A percentile compares a stretch with the other conserved stretches of the same genome.
phyloP scores from a whole-genome alignment of 2,797 vertebrate genomes.

The Mormyrus hasselquistii region DNA sequence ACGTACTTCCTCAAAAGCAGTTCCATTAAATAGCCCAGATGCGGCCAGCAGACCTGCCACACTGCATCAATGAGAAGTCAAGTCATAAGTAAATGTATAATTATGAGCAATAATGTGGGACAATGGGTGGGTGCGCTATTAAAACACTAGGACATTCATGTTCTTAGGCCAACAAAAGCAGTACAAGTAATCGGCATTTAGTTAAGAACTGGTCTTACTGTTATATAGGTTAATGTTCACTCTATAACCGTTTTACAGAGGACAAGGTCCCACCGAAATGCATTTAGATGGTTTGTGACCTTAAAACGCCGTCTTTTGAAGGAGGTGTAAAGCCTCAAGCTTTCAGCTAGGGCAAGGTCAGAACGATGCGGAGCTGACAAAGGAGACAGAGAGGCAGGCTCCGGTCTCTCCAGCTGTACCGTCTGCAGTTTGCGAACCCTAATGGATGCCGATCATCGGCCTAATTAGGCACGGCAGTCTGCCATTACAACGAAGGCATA shows the following conservation, averaged over 20 bases:
- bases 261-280: not conserved
- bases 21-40: not conserved
- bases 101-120: not conserved
- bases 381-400: not conserved
- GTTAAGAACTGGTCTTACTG: not conserved
- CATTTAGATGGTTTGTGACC: not conserved
- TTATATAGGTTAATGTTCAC: not conserved
- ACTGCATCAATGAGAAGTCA: not conserved
- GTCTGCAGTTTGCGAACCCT: not conserved
- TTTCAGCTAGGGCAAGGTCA: conserved; percentile 7
- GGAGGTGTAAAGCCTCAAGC: not conserved
- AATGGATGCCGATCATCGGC: not conserved
- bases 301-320: not conserved
- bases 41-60: not conserved
- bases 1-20: not conserved
- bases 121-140: not conserved
- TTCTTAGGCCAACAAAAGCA: not conserved
- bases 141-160: not conserved
- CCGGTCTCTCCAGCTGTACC: not conserved
- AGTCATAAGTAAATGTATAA: not conserved
- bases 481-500: not conserved
- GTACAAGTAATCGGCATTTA: not conserved
- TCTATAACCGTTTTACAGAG: not conserved
- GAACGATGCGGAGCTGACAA: not conserved
- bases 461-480: not conserved